These are phyloP conservation scores for Leptobrachium ailaonicum DNA, from an alignment of 2,113 vertebrate genomes.

Conservation along the genomic window DNA sequence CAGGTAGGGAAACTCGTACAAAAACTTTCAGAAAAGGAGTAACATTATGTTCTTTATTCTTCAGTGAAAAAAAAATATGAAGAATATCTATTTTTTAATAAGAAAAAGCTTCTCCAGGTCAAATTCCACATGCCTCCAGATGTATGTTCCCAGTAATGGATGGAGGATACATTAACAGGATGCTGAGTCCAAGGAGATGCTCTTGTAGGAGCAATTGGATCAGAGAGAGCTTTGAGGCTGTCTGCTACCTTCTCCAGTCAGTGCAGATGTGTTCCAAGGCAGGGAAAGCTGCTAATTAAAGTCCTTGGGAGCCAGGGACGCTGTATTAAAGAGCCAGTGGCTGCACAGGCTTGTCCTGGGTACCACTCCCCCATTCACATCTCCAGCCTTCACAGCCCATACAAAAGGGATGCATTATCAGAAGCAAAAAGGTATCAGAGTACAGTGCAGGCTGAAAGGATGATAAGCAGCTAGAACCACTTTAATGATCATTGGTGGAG, in stretches of 20 bases:
- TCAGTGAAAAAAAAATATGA: background rate
- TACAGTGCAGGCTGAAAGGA: background rate
- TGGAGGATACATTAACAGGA: background rate
- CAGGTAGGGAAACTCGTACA: background rate
- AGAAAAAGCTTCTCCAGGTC: background rate
- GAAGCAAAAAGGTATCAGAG: background rate
- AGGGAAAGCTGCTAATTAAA: conserved; percentile 32
- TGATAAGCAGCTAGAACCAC: background rate
- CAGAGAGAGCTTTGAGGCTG: background rate
- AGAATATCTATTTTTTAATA: no score
- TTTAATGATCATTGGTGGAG: background rate
- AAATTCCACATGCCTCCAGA: conserved; percentile 29
- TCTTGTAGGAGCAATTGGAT: background rate
- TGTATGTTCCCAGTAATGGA: background rate
- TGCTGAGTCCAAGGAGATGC: background rate
- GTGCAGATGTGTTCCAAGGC: conserved; percentile 19
- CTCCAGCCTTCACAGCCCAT: background rate
- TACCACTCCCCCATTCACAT: conserved; percentile 7
- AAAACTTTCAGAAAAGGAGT: no score
- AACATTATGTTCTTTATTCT: background rate
- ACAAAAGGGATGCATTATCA: background rate
- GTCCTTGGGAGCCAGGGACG: conserved; percentile 31
- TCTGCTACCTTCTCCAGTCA: background rate
- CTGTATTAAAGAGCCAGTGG: conserved; percentile 22
- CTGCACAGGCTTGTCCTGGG: background rate